phyloP scores from a whole-genome alignment of 1,140 invertebrate genomes.

The Palaemon carinicauda region DNA sequence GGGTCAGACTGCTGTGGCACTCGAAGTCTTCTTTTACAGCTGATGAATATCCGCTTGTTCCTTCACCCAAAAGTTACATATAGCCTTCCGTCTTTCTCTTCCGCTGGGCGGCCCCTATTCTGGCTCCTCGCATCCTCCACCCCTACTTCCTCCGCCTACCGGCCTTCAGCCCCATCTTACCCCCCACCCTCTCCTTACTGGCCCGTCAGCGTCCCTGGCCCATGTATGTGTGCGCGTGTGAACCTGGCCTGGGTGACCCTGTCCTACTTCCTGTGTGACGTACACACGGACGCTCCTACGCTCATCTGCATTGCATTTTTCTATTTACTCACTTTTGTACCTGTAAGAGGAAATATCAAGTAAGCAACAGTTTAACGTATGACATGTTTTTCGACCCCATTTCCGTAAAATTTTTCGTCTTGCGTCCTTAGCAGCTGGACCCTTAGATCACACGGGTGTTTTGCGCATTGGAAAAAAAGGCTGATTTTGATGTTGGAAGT shows the following conservation, averaged over 20 bases:
- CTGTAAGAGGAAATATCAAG: neutral
- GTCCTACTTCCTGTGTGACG: slow-evolving; percentile 38
- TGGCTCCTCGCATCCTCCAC: neutral
- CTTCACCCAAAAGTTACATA: neutral
- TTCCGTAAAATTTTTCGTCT: no score
- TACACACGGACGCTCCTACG: neutral
- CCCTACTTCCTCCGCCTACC: neutral
- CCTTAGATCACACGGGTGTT: no score
- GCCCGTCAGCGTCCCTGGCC: neutral
- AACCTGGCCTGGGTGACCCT: slow-evolving; percentile 46
- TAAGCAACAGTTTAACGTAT: no score
- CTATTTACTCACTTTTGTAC: neutral
- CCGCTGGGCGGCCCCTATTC: neutral
- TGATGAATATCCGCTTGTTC: no score
- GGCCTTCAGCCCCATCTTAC: neutral
- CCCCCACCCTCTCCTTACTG: neutral
- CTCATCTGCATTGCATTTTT: neutral
- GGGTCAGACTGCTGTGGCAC: no score
- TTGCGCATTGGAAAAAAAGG: no score
- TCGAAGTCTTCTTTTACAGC: no score
- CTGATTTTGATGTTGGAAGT: no score
- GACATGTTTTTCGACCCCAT: no score
- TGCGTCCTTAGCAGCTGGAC: no score
- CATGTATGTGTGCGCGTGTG: slow-evolving; percentile 12
- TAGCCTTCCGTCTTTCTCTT: neutral